Percentiles rank a stretch among this genome's conserved stretches.
phyloP scores from a whole-genome alignment of 2,888 invertebrate species.

The Lissonota sp. region DNA sequence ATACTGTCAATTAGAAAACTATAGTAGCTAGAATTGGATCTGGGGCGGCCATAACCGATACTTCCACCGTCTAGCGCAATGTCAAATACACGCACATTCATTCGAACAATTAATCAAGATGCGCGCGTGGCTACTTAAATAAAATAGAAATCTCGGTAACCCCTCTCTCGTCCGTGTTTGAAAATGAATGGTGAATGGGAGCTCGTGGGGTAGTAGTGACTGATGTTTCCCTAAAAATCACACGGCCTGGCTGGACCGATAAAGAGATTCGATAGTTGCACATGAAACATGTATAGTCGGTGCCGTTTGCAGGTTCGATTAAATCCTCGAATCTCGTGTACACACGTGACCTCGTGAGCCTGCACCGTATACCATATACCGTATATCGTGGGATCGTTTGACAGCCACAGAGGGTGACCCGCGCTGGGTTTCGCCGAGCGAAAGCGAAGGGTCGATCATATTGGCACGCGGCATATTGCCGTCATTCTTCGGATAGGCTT shows the following conservation, averaged over 20 bases:
- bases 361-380: neutral
- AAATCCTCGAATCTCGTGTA: slow-evolving; percentile 36
- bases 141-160: slow-evolving; percentile 55
- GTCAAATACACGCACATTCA: slow-evolving; percentile 21
- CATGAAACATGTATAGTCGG: slow-evolving; percentile 32
- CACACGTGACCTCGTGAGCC: slow-evolving; percentile 57
- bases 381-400: slow-evolving; percentile 64
- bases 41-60: too few relatives aligned
- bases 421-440: slow-evolving; percentile 17
- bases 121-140: slow-evolving; percentile 38
- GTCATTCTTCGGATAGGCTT: slow-evolving; percentile 51
- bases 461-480: slow-evolving; percentile 82
- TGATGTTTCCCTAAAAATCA: slow-evolving; percentile 74
- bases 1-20: too few relatives aligned
- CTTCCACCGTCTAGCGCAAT: neutral
- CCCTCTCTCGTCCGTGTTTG: slow-evolving; percentile 18
- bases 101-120: slow-evolving; percentile 50
- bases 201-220: neutral
- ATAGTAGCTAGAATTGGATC: too few relatives aligned
- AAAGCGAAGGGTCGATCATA: slow-evolving; percentile 72
- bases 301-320: slow-evolving; percentile 65
- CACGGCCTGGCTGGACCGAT: slow-evolving; percentile 76
- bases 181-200: slow-evolving; percentile 23
- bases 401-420: slow-evolving; percentile 44
- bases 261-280: slow-evolving; percentile 39